phyloP scores from a whole-genome alignment of 2,113 vertebrate genomes.

The Ptilorrhoa leucosticta region DNA sequence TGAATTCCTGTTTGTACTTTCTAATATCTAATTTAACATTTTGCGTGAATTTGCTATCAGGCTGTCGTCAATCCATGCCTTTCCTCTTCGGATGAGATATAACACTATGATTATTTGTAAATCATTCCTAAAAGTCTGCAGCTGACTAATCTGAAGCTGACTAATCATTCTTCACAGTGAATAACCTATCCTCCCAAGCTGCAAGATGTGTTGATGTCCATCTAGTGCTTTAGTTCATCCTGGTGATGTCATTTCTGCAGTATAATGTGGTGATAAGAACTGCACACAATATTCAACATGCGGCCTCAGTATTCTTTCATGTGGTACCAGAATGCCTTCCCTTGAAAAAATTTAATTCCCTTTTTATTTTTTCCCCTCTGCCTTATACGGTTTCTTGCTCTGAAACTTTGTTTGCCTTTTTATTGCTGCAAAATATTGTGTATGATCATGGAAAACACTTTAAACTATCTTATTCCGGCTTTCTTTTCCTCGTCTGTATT shows the following conservation, averaged over 20 bases:
- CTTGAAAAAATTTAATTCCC: conserved; percentile 12
- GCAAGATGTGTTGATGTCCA: not conserved
- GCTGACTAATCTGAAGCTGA: not conserved
- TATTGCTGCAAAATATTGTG: not conserved
- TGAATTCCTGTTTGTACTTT: not conserved
- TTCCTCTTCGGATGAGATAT: not conserved
- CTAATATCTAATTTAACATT: conserved; percentile 4
- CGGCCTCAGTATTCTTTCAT: not conserved
- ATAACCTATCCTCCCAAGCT: not conserved
- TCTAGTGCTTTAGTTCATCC: not conserved
- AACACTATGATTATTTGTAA: not conserved
- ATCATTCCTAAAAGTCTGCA: not conserved
- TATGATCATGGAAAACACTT: not conserved
- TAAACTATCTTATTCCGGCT: not conserved
- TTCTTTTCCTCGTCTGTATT: conserved; percentile 31
- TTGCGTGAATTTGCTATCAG: not conserved
- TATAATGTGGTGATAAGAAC: not conserved
- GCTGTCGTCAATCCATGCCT: not conserved
- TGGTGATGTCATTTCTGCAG: not conserved
- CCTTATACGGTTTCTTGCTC: conserved; percentile 6
- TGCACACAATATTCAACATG: not conserved
- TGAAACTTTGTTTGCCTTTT: not conserved
- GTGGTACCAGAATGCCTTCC: conserved; percentile 4
- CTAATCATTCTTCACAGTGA: not conserved
- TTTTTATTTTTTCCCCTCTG: not conserved